Evolutionary conservation across 1,140 invertebrate genomes (phyloP).

Genomic region (Varroa destructor): DNA sequence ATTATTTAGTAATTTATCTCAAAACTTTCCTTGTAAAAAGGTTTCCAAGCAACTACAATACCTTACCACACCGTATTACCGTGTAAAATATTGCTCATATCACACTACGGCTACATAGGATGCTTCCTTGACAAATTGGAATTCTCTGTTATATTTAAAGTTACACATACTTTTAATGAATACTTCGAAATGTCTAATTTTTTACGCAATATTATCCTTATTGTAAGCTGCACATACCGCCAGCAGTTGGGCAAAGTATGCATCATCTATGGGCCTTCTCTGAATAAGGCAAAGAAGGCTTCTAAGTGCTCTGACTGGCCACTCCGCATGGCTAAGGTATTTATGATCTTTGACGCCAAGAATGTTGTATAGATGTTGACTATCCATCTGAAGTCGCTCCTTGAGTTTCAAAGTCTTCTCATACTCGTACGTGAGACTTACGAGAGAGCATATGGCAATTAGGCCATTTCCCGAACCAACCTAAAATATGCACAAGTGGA

Average conservation of each 20-base stretch:
- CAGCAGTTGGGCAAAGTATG: neutral
- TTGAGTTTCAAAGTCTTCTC: slow-evolving; percentile 16
- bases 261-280: neutral
- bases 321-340: slow-evolving; percentile 1
- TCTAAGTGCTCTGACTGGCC: neutral
- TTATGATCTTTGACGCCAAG: neutral
- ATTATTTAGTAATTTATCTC: too few relatives aligned
- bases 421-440: neutral
- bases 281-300: neutral
- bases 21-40: too few relatives aligned
- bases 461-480: neutral
- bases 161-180: too few relatives aligned
- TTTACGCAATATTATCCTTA: too few relatives aligned
- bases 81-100: too few relatives aligned
- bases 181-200: too few relatives aligned
- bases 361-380: too few relatives aligned
- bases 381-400: slow-evolving; percentile 9
- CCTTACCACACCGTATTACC: too few relatives aligned
- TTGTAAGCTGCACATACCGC: neutral
- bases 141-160: too few relatives aligned
- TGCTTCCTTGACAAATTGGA: too few relatives aligned
- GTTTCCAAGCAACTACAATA: too few relatives aligned
- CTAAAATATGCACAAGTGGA: neutral
- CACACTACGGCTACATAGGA: too few relatives aligned
- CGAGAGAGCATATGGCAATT: slow-evolving; percentile 2